Evolutionary conservation across 2,888 invertebrate species (phyloP).

Genomic region (Hipparchia sbordonii): DNA sequence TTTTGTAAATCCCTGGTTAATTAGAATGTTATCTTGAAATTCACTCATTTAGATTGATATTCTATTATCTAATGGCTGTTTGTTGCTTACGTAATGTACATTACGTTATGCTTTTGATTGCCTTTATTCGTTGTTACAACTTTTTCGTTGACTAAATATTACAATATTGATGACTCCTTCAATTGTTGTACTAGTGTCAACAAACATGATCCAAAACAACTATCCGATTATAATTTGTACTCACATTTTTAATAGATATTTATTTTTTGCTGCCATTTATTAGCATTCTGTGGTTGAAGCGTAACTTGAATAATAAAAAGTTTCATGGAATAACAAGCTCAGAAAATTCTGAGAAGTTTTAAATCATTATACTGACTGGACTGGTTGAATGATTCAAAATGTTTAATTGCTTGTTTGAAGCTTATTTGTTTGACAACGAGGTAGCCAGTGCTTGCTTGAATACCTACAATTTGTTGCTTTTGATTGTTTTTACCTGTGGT

Average conservation of each 20-base stretch:
- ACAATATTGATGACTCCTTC: neutral
- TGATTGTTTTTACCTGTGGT: conserved; percentile 1
- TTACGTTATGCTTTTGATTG: conserved; percentile 10
- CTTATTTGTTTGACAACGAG: neutral
- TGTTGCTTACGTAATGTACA: too few relatives aligned
- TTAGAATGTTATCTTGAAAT: too few relatives aligned
- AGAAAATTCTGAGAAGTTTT: neutral
- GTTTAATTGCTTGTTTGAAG: conserved; percentile 1
- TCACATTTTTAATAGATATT: neutral
- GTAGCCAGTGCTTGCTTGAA: neutral
- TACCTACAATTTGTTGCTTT: neutral
- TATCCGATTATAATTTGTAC: neutral
- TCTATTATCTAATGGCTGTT: neutral
- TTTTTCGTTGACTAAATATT: conserved; percentile 5
- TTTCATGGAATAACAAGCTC: conserved; percentile 4
- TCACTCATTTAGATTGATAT: neutral
- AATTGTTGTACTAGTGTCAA: conserved; percentile 5
- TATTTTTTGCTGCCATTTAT: neutral
- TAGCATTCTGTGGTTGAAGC: neutral
- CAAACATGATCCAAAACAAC: neutral
- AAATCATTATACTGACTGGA: neutral
- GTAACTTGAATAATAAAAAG: conserved; percentile 9
- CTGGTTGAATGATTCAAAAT: neutral
- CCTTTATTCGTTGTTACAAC: conserved; percentile 9
- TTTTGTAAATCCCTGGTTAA: neutral